Percentiles rank a stretch among this genome's conserved stretches.
Conservation (phyloP, 1,140 invertebrate genomes). For the Papilio machaon region DNA sequence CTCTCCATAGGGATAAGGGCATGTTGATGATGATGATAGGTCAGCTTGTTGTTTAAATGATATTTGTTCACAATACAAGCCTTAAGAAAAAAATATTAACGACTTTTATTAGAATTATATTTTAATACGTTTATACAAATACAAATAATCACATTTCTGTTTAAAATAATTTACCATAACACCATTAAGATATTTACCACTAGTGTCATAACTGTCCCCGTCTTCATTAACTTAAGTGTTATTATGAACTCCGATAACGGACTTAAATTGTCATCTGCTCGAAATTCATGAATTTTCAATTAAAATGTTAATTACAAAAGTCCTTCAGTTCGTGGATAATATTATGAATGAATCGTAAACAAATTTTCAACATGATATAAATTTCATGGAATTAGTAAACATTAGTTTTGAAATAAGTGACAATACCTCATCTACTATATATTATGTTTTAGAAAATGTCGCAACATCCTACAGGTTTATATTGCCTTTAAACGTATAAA, state of each 20-base stretch:
- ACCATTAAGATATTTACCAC: neutral
- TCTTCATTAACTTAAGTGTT: constrained; percentile 20
- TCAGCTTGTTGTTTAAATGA: no score
- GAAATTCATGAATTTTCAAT: constrained; percentile 22
- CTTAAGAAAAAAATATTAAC: no score
- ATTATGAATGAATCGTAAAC: constrained; percentile 21
- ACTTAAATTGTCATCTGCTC: constrained; percentile 11
- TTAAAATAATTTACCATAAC: no score
- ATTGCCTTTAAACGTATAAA: no score
- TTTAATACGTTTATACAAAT: neutral
- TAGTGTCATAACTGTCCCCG: neutral
- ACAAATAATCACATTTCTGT: neutral
- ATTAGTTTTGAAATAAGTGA: neutral
- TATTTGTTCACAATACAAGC: no score
- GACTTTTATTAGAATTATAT: no score
- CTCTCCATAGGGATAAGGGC: no score
- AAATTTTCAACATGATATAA: neutral
- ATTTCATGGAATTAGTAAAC: neutral
- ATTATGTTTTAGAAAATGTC: no score
- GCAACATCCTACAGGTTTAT: no score
- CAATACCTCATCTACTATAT: no score
- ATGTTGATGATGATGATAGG: no score
- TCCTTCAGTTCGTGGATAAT: constrained; percentile 6
- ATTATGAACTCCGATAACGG: constrained; percentile 4
- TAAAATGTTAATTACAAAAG: constrained; percentile 14